Base-by-base conservation (phyloP, 2,888 invertebrate species). In the Allacma fusca region DNA sequence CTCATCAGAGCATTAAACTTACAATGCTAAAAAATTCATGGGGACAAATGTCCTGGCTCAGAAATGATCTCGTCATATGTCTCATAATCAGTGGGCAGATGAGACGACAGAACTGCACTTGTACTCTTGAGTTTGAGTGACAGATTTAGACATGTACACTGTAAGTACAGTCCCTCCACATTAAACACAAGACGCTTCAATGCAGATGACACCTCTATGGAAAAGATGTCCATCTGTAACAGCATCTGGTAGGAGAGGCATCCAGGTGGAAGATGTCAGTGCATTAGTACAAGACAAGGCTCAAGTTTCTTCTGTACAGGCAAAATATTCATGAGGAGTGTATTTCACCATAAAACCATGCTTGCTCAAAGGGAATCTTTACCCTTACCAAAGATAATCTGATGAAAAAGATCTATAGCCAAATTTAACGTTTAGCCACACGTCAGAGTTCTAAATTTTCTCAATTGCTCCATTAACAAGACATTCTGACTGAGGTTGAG, bases 331-430 rank as follows among this genome's bases (percentile, higher is more conserved):
- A n/a, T n/a, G n/a, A n/a, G n/a, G n/a, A n/a, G n/a, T n/a, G n/a
- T n/a, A n/a, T n/a, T 50, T 50, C 50, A 50, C 50, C 50, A 1
- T n/a, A 12, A 2, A 40, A n/a, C 19, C 9, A 50, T 5, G 50
- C 50, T 50, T 50, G 50, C 50, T 50, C 50, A 50, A 50, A 50
- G 50, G 50, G 50, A 50, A 50, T 50, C 50, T 13, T 50, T 50
- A 50, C 9, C n/a, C 34, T 34, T 9, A 34, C 34, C 34, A 34
- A 9, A 16, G n/a, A n/a, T n/a, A 50, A 50, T n/a, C 2, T n/a
- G 16, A 50, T 2, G 16, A 19, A 50, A 50, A 50, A 50, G n/a
- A 50, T 2, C 5, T 1, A 50, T 16, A 50, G 16, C 5, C n/a
- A 34, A 34, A 34, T 50, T 16, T 50, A 19, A 16, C 19, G 5